Conservation (phyloP, 2,113 vertebrate species). For the Arizona elegans region DNA sequence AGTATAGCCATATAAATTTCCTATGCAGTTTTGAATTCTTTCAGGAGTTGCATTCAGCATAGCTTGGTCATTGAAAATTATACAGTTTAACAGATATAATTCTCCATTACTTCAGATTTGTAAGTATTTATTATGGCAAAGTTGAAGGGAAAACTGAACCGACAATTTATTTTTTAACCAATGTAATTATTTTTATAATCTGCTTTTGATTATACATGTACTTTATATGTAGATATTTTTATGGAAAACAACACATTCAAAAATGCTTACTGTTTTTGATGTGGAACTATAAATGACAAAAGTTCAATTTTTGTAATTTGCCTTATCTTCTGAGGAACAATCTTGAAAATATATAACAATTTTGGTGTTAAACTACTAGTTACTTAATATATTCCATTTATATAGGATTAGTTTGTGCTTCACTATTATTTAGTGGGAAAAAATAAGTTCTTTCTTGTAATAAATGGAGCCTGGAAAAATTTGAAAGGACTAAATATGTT, state of each 20-base stretch:
- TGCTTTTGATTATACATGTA: not conserved
- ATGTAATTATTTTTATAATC: not conserved
- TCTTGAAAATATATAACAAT: conserved; percentile 13
- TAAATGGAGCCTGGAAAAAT: conserved; percentile 34
- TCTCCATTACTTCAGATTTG: not conserved
- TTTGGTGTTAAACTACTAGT: conserved; percentile 1
- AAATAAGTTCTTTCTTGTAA: conserved; percentile 45
- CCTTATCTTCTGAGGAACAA: not conserved
- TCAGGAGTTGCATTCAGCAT: not conserved
- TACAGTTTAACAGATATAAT: not conserved
- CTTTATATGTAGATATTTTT: not conserved
- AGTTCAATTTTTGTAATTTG: not conserved
- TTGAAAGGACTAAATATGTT: conserved; percentile 39
- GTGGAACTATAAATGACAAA: not conserved
- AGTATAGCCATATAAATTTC: not conserved
- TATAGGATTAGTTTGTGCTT: conserved; percentile 36
- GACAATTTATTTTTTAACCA: not conserved
- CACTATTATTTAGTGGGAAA: conserved; percentile 43
- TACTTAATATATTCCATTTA: conserved; percentile 26
- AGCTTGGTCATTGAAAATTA: not conserved
- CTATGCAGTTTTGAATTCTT: not conserved
- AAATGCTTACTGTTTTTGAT: not conserved
- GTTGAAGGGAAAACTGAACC: not conserved
- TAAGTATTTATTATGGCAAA: not conserved
- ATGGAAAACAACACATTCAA: not conserved